Evolutionary conservation across 2,888 invertebrate genomes (phyloP), one percentile per base, ranked within the genome.

Genomic region (Euzetes globulus): DNA sequence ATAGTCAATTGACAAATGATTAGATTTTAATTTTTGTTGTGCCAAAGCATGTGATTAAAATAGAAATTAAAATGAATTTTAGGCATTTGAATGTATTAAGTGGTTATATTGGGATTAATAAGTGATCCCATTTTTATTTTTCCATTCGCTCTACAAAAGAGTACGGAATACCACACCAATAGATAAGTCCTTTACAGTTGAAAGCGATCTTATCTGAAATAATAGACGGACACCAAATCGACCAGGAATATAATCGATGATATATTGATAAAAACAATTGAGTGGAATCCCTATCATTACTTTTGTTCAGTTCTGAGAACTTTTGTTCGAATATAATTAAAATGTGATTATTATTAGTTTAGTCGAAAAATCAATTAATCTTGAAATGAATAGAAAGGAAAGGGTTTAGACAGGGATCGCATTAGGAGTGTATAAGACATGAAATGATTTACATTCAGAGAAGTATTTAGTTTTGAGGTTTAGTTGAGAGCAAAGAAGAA

Each of bases 311-410:
- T 25, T 58, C 27, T 58, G 1, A 19, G 15, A 63, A 33, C 9
- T n/a, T n/a, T n/a, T n/a, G n/a, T n/a, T n/a, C 1, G 33, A 63
- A 63, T 63, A 63, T 63, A 22, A 63, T 63, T 63, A 63, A 63
- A 63, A 58, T 58, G 58, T 27, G 58, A 58, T 58, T 58, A 58
- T 58, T 58, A 58, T 58, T 58, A 58, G 22, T 58, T 58, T 27
- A 58, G 22, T 25, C 13, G 22, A 58, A 9, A 33, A 63, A 27
- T 63, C 63, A 63, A 63, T 63, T 63, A n/a, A 63, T 63, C 58
- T 58, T 37, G n/a, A 27, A 63, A 63, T 33, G 33, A 63, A 63
- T 19, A 63, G n/a, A 63, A 63, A 7, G 63, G 63, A 63, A 63
- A 63, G 63, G 63, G 63, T 63, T 63, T 63, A 63, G 33, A 33